Conservation (phyloP, 2,888 invertebrate genomes). For the Xanthostigma xanthostigma region DNA sequence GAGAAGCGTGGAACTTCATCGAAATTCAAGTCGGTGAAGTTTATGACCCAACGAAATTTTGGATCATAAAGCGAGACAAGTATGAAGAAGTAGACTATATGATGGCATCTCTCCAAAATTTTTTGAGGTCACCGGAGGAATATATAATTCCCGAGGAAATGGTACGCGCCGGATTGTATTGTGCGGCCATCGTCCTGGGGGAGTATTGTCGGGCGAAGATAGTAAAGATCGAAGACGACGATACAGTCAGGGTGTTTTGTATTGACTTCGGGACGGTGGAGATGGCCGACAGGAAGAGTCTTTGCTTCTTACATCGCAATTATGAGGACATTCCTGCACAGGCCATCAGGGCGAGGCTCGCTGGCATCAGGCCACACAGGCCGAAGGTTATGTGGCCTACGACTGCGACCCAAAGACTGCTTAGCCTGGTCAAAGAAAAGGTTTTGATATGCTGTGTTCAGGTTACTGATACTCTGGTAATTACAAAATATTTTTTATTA, state of each 20-base stretch:
- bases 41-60: constrained; percentile 42
- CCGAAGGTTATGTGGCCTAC: constrained; percentile 32
- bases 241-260: constrained; percentile 36
- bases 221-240: constrained; percentile 28
- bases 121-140: neutral
- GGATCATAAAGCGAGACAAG: constrained; percentile 32
- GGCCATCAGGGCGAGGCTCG: constrained; percentile 35
- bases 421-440: neutral
- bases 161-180: constrained; percentile 31
- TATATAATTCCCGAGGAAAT: no score
- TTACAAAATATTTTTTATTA: no score
- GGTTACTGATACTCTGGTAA: no score
- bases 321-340: constrained; percentile 34
- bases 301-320: constrained; percentile 26
- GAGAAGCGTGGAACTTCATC: constrained; percentile 15
- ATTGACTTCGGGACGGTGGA: constrained; percentile 43
- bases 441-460: neutral
- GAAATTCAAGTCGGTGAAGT: constrained; percentile 34
- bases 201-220: constrained; percentile 39
- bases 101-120: constrained; percentile 38
- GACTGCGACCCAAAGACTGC: constrained; percentile 6
- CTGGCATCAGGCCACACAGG: constrained; percentile 29
- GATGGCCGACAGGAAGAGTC: constrained; percentile 20
- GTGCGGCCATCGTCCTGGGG: constrained; percentile 28
- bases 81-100: constrained; percentile 27